Base-by-base conservation (phyloP, 37 sponge, comb jelly and placozoan species). In the Lycopodina hypogea region DNA sequence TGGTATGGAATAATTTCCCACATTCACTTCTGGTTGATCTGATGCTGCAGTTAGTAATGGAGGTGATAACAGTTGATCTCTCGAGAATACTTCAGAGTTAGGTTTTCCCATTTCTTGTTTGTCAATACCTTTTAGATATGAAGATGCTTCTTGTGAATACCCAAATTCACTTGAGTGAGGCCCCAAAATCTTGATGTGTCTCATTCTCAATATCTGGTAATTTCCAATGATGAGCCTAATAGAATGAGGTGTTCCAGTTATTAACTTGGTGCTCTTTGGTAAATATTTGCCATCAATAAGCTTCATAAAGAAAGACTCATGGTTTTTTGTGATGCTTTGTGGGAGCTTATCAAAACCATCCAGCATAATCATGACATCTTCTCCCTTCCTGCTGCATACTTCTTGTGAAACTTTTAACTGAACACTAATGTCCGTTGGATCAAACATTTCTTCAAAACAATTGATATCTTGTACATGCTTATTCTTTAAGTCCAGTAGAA, bases 271-370 rank as follows among this genome's bases (percentile, higher is more conserved):
- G 24, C 61, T 60, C 24, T 60, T 22, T 7, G 61, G 61, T 60
- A 60, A 22, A 21, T 26, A 26, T 60, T 60, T 60, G 24, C 61
- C 61, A 23, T 21, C 23, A n/a, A 60, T 28, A 17, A 60, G 11
- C 24, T 60, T 11, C 11, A 60, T 28, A 17, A 60, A n/a, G 24
- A 60, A 60, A 17, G 61, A 60, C 24, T 60, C 24, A 60, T 60
- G 61, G 24, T 60, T 60, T n/a, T 60, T 23, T 26, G n/a, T 60
- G 23, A 60, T 17, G 18, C 26, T 60, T 26, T 6, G 23, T 60
- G 61, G 61, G 11, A 60, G 23, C 61, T 60, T 23, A 26, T 60
- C 61, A 60, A 60, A 60, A 22, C 61, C 61, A 60, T 60, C 61
- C 7, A 60, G 24, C 24, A 60, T 60, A 26, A 60, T 60, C 11